A percentile compares a stretch with the other conserved stretches of the same genome.
Conservation (phyloP, 2,888 invertebrate species). For the Oasisia sp. region DNA sequence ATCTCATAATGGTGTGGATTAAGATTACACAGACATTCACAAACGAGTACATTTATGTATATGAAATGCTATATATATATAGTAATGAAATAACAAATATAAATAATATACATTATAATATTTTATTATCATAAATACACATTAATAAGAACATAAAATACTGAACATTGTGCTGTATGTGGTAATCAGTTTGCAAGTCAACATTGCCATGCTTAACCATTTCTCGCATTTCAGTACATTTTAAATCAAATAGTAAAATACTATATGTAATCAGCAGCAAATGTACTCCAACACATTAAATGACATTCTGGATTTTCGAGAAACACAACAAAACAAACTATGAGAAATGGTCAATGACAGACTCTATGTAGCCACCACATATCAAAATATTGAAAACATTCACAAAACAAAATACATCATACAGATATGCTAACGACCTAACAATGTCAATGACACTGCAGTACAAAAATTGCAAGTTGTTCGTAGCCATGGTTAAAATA, state of each 20-base stretch:
- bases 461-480: not conserved
- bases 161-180: not conserved
- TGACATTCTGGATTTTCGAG: not conserved
- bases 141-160: not conserved
- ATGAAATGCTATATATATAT: not conserved
- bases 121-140: slow-evolving; percentile 3
- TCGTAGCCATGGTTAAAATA: not conserved
- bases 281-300: not conserved
- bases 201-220: not conserved
- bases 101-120: not conserved
- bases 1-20: too few species aligned
- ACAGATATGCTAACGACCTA: not conserved
- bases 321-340: not conserved
- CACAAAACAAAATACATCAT: not conserved
- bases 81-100: not conserved
- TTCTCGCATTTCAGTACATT: not conserved
- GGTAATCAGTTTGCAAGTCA: not conserved
- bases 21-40: not conserved
- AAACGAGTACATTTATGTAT: not conserved
- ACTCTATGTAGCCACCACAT: not conserved
- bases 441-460: not conserved
- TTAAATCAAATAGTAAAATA: slow-evolving; percentile 8
- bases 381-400: not conserved
- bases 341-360: not conserved
- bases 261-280: not conserved